Conservation (phyloP, 2,888 invertebrate species). For the Glomeris marginata region DNA sequence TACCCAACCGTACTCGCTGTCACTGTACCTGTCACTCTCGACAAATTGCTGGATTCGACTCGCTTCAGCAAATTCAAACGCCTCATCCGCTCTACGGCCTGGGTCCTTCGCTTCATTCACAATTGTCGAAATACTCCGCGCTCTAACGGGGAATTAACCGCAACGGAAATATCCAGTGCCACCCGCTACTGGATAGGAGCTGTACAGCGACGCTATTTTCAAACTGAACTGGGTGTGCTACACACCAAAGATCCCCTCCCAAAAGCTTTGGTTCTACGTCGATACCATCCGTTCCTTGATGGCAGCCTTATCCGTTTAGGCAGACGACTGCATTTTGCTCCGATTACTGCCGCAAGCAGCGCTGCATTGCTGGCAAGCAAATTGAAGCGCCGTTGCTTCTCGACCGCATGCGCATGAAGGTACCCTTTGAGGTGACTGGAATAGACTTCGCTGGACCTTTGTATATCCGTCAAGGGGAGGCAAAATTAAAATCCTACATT, state of each 20-base stretch:
- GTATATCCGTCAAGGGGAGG: background rate
- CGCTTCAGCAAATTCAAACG: no score
- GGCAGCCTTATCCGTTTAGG: background rate
- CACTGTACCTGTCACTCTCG: no score
- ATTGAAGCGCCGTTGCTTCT: no score
- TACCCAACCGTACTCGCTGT: no score
- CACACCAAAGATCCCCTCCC: background rate
- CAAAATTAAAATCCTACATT: background rate
- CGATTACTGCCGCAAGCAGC: background rate
- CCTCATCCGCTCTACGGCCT: no score
- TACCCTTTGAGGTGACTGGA: conserved; percentile 8
- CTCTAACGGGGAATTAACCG: no score
- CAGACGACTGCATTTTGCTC: background rate
- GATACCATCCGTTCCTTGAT: conserved; percentile 2
- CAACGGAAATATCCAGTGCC: no score
- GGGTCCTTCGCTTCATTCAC: no score
- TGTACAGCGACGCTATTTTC: background rate
- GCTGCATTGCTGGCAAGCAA: no score
- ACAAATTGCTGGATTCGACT: no score
- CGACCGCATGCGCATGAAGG: conserved; percentile 3
- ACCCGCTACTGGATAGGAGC: no score
- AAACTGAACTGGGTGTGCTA: background rate
- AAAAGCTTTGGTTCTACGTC: background rate
- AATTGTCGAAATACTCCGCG: no score
- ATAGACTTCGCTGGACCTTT: conserved; percentile 12